Percentiles rank a stretch among this genome's conserved stretches.
phyloP scores from a whole-genome alignment of 2,113 vertebrate genomes.

The Lates calcarifer region DNA sequence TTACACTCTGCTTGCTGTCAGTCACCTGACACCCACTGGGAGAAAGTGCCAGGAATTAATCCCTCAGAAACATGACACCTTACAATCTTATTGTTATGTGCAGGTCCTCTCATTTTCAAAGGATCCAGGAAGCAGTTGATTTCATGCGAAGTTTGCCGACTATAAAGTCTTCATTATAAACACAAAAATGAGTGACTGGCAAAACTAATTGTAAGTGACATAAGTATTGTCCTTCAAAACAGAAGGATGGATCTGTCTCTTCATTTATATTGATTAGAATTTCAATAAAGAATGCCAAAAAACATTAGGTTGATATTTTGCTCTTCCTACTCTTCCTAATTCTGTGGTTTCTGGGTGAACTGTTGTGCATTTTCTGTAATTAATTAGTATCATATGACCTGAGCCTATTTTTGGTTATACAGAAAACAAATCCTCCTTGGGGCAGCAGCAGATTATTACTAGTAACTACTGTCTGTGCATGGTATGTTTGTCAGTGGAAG shows the following conservation, averaged over 20 bases:
- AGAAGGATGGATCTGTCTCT: background rate
- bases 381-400: conserved; percentile 16
- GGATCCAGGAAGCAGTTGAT: background rate
- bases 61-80: conserved; percentile 41
- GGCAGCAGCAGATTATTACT: background rate
- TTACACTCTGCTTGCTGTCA: conserved; percentile 44
- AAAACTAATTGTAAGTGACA: background rate
- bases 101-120: background rate
- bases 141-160: background rate
- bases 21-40: conserved; percentile 46
- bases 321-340: background rate
- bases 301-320: conserved; percentile 5
- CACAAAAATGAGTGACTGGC: background rate
- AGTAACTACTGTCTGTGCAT: background rate
- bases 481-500: background rate
- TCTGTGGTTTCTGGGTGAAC: conserved; percentile 20
- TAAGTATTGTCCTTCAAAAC: background rate
- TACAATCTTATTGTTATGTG: conserved; percentile 3
- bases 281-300: background rate
- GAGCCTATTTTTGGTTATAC: conserved; percentile 6
- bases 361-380: conserved; percentile 7
- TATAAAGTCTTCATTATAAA: background rate
- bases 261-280: conserved; percentile 1
- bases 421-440: conserved; percentile 7
- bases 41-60: conserved; percentile 36